These are phyloP conservation scores for Corapipo altera DNA, from an alignment of 2,113 vertebrate genomes.

Conservation along the genomic window DNA sequence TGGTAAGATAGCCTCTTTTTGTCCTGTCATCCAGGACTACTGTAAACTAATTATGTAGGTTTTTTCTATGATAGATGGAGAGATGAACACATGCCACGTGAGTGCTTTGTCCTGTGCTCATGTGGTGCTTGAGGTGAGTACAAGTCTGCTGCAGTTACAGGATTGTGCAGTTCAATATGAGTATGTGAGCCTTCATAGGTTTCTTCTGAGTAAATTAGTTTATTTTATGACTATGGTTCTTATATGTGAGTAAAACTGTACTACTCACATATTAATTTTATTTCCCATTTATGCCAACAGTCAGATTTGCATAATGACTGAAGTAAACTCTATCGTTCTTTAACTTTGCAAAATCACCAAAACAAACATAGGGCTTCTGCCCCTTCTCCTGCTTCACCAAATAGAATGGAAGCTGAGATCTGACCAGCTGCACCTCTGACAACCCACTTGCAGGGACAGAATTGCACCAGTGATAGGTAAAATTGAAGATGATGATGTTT, in stretches of 20 bases:
- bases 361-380: background rate
- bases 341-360: background rate
- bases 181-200: background rate
- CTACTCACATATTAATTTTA: background rate
- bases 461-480: background rate
- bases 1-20: constrained; percentile 71
- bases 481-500: background rate
- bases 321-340: background rate
- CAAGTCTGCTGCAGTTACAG: background rate
- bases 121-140: background rate
- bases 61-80: background rate
- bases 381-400: background rate
- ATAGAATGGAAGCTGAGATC: background rate
- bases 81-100: background rate
- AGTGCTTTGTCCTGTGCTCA: background rate
- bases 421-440: background rate
- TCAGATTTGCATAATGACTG: background rate
- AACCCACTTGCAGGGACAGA: background rate
- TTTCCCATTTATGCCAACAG: background rate
- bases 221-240: background rate
- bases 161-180: background rate
- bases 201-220: background rate
- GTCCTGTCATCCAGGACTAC: background rate
- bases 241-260: background rate
- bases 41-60: background rate